Conservation (phyloP, 2,113 vertebrate genomes). For the Patagioenas fasciata region DNA sequence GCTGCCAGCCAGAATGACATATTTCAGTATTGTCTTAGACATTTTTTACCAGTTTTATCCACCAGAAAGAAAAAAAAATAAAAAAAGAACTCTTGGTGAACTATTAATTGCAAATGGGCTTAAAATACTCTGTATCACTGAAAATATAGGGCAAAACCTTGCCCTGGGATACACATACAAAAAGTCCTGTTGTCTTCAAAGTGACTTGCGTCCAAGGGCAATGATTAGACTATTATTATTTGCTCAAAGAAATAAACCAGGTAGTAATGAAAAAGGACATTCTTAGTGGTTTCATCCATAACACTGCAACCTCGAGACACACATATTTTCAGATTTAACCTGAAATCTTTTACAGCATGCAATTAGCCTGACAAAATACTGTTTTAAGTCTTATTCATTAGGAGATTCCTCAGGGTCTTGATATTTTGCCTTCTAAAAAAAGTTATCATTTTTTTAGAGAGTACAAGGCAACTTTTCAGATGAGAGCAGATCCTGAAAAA, state of each 20-base stretch:
- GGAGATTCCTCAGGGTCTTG: conserved; percentile 18
- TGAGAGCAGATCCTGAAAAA: background rate
- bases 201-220: background rate
- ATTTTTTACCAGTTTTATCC: background rate
- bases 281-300: conserved; percentile 28
- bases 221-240: background rate
- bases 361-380: conserved; percentile 42
- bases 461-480: background rate
- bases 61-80: background rate
- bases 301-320: background rate
- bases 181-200: background rate
- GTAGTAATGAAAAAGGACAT: conserved; percentile 21
- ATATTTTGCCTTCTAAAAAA: background rate
- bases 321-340: conserved; percentile 20
- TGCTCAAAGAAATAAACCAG: conserved; percentile 17
- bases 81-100: background rate
- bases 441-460: background rate
- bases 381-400: conserved; percentile 46
- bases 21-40: background rate
- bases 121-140: background rate
- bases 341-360: background rate
- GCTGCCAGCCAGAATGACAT: background rate
- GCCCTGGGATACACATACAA: background rate
- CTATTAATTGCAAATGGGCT: background rate
- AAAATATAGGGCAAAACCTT: conserved; percentile 31